These are phyloP conservation scores for Gastracanthus pulcherrimus DNA, from an alignment of 2,888 invertebrate genomes.

Conservation along the genomic window DNA sequence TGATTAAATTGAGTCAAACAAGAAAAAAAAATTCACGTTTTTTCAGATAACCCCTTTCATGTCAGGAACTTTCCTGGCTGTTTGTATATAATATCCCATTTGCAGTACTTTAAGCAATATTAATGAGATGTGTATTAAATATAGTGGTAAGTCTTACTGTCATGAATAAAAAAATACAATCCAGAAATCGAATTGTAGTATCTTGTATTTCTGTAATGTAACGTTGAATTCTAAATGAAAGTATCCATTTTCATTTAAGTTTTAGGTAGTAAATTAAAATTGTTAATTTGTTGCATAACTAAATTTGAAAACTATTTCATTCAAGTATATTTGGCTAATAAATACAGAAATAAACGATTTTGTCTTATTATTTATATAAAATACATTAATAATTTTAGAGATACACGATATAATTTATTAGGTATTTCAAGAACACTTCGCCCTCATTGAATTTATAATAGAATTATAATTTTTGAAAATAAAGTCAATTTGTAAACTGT, in stretches of 20 bases:
- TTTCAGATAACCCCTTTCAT: constrained; percentile 64
- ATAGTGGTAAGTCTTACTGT: constrained; percentile 71
- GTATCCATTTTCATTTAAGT: neutral
- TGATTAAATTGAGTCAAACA: constrained; percentile 40
- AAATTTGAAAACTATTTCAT: neutral
- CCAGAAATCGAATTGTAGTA: neutral
- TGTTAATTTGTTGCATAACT: neutral
- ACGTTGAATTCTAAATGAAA: neutral
- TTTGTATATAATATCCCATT: constrained; percentile 77
- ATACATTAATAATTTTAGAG: constrained; percentile 3
- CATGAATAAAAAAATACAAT: constrained; percentile 63
- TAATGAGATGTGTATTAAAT: constrained; percentile 75
- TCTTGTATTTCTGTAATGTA: neutral
- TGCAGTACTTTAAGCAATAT: constrained; percentile 65
- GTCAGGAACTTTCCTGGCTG: constrained; percentile 72
- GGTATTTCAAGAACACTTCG: neutral
- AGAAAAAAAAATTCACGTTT: constrained; percentile 63
- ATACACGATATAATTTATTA: constrained; percentile 22
- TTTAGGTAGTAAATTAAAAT: neutral
- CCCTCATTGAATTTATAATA: constrained; percentile 39
- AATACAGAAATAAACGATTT: neutral
- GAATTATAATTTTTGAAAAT: constrained; percentile 43
- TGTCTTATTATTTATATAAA: constrained; percentile 11
- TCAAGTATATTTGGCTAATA: constrained; percentile 8
- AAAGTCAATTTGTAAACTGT: constrained; percentile 45